Evolutionary conservation across 2,888 invertebrate species (phyloP), one percentile per base, ranked within the genome.

Genomic region (Acrobasis suavella): DNA sequence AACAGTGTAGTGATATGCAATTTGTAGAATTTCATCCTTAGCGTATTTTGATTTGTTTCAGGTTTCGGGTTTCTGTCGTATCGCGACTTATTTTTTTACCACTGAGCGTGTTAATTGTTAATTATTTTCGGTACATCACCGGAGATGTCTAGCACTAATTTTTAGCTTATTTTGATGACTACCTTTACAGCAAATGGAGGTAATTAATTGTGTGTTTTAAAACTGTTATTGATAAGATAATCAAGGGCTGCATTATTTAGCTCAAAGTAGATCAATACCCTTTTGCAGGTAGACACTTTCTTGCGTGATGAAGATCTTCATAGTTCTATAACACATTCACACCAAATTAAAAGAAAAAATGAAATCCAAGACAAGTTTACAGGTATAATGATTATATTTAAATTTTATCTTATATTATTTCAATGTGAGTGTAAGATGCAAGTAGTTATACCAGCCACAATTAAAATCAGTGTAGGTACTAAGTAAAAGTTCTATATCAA

Each of bases 171-270:
- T 67, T 58, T 64, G 64, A 64, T 67, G 67, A 70, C 67, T 72
- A 69, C 60, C 60, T 63, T 59, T 72, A 69, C 73, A 69, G 67
- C 73, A 80, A 81, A 89, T 89, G 89, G 89, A 89, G 87, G 89
- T 89, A 82, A 66, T 69, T 61, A 5, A 62, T 56, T 38, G 46
- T 51, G 22, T 58, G 38, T 50, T 55, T 14, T n/a, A 51, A 9
- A 50, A 64, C 17, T 22, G 14, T 32, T n/a, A 46, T 65, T 64
- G 63, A 9, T 64, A 63, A 15, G 5, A 46, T n/a, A 12, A 46
- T 3, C 42, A 46, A 0, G n/a, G n/a, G 14, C 46, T 46, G 5
- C 14, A 46, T 42, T 46, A 46, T 14, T 14, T 46, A 14, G 46
- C 46, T 14, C 42, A 60, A 62, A 63, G 55, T 64, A 58, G 54